Evolutionary conservation across 2,888 invertebrate genomes (phyloP).

Genomic region (Pogonocherus hispidulus): DNA sequence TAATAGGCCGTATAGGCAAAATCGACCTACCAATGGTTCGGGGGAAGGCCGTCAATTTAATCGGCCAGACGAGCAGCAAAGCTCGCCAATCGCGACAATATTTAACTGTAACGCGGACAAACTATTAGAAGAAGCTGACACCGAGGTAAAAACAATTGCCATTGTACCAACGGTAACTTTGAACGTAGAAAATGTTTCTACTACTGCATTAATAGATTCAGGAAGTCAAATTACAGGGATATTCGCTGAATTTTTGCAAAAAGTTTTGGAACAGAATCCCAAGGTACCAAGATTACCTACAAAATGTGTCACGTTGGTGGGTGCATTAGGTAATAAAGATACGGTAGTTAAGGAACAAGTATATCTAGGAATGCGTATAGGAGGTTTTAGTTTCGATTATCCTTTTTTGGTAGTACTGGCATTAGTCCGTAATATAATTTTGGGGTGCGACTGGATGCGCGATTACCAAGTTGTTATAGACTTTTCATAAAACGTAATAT

Average conservation of each 20-base stretch:
- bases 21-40: neutral
- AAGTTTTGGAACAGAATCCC: conserved; percentile 9
- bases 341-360: conserved; percentile 21
- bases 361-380: conserved; percentile 4
- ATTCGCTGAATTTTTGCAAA: conserved; percentile 24
- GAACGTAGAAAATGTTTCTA: neutral
- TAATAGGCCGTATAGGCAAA: neutral
- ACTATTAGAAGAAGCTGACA: neutral
- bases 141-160: neutral
- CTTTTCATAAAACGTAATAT: conserved; percentile 2
- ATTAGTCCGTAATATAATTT: conserved; percentile 3
- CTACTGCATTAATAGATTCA: conserved; percentile 28
- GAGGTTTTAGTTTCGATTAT: neutral
- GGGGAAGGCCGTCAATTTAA: neutral
- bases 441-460: conserved; percentile 25
- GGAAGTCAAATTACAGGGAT: conserved; percentile 37
- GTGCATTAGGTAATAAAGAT: conserved; percentile 24
- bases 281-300: conserved; percentile 27
- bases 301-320: conserved; percentile 17
- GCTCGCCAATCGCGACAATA: neutral
- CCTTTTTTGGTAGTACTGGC: conserved; percentile 28
- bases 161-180: neutral
- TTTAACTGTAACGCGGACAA: neutral
- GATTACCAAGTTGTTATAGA: conserved; percentile 9
- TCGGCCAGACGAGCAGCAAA: neutral